Evolutionary conservation across 2,888 invertebrate species (phyloP), one percentile per base, ranked within the genome.

Genomic region (Dynastes maya): DNA sequence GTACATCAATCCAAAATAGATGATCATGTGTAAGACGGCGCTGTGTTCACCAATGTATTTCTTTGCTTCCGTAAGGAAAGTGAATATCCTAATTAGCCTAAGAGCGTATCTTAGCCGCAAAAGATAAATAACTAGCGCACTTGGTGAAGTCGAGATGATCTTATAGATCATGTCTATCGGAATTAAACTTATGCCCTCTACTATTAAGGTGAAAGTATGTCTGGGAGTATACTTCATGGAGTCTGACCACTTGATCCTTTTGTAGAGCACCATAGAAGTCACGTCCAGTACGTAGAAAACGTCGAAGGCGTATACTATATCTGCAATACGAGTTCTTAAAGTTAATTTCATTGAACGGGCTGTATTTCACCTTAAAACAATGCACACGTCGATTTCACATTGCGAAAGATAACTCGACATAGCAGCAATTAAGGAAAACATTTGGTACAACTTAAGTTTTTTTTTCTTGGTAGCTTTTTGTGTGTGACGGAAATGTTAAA

Each of bases 281-380:
- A 78, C 45, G 65, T 80, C 80, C 32, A 78, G n/a, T 40, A 80
- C 64, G 65, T 80, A 80, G 29, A 78, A 61, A 3, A 80, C 4
- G 16, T 80, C 80, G 61, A 78, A 78, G 1, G 76, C 70, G 37
- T 78, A 78, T 13, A 80, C 37, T 32, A 80, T 22, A 63, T 32
- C 80, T 80, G 61, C 9, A 80, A 80, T 29, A 70, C 8, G 29
- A 51, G 29, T 29, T 61, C 49, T 32, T 67, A 64, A 55, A 8
- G 16, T 72, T n/a, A 58, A 37, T 8, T 72, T 37, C 22, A 53
- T 16, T n/a, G n/a, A 53, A 16, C 32, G 5, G 32, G 32, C 32
- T 53, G 16, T 40, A 65, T 37, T 22, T 22, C 22, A 22, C 22
- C 32, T 37, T 37, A 37, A 37, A 37, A 37, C 32, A 37, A 37